Conservation (phyloP, 2,113 vertebrate genomes). For the Tyrannus savana region DNA sequence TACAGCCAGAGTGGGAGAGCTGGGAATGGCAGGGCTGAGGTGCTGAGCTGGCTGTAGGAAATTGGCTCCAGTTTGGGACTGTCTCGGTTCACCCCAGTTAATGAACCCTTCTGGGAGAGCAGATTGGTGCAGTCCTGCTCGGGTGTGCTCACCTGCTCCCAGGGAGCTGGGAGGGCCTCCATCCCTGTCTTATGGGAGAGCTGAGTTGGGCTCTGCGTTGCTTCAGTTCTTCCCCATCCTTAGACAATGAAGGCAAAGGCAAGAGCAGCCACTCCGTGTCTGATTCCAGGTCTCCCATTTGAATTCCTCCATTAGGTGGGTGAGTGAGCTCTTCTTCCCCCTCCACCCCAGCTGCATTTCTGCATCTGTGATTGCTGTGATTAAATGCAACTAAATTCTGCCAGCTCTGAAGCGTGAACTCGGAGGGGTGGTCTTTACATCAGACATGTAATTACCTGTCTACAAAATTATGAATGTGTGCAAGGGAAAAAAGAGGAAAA, state of each 20-base stretch:
- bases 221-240: neutral
- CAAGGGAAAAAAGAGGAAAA: neutral
- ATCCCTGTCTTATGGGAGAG: neutral
- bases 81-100: neutral
- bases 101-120: neutral
- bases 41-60: neutral
- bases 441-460: slow-evolving; percentile 64
- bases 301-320: neutral
- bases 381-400: neutral
- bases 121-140: neutral
- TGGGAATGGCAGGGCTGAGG: neutral
- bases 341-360: neutral
- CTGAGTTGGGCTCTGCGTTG: neutral
- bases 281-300: neutral
- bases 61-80: neutral
- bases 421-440: neutral
- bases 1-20: neutral
- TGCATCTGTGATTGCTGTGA: neutral
- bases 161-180: neutral
- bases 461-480: slow-evolving; percentile 13
- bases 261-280: neutral
- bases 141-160: neutral
- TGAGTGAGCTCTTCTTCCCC: neutral
- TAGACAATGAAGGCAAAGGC: neutral
- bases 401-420: slow-evolving; percentile 16